Evolutionary conservation across 2,113 vertebrate species (phyloP), one percentile per base, ranked within the genome.

Genomic region (Nannobrachium achirus): DNA sequence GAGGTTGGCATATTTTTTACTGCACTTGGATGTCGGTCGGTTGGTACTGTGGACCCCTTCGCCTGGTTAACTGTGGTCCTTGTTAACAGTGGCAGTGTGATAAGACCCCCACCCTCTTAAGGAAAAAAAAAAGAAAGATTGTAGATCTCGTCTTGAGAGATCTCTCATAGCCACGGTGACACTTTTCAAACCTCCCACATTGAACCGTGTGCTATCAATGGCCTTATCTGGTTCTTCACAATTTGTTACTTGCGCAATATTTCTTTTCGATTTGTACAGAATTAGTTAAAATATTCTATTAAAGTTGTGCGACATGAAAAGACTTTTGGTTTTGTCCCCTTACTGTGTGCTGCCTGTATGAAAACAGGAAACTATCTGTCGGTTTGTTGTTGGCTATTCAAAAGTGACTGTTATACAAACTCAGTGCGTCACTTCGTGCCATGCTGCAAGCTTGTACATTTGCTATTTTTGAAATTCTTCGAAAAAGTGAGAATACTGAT

Each of bases 241-340:
- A 88, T 96, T 95, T 95, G 94, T 97, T 95, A 95, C 83, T 86
- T 88, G 83, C 94, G 93, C 94, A 95, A 94, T 92, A 94, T 92
- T 94, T 89, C 94, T 96, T 96, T 95, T 95, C 93, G 92, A 94
- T 97, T 96, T 98, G 95, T 97, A 98, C 95, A 96, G 94, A 95
- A 92, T 94, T 94, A 95, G 95, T 95, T 95, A 95, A 94, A 90
- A 93, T 95, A 95, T 96, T 98, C 95, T 98, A 98, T 97, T 98
- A 99, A 98, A 95, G 86, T 95, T 95, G 95, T 96, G 94, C 91
- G 89, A 95, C 92, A 89, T 90, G 79, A 88, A 83, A 56, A 65
- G n/a, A 15, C 14, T 66, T 19, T 33, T 33, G 20, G 2, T 39
- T 63, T 7, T 48, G n/a, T 49, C 41, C n/a, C 20, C 20, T 25